phyloP scores from a whole-genome alignment of 2,888 invertebrate genomes.

The Agrochola macilenta region DNA sequence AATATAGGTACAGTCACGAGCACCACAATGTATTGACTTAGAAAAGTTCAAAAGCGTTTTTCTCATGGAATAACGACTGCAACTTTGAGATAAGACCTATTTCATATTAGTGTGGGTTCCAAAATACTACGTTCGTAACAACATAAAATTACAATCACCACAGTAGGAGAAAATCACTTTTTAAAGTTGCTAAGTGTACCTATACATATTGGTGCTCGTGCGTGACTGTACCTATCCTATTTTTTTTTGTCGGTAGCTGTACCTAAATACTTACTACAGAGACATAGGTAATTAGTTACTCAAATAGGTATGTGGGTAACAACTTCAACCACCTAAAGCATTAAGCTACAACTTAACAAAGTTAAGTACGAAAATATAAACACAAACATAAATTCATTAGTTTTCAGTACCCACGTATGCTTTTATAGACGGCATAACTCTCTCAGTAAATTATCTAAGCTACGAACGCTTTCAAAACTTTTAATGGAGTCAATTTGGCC shows the following conservation, averaged over 20 bases:
- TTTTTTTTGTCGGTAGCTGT: not conserved
- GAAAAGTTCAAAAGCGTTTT: no score
- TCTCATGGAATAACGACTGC: no score
- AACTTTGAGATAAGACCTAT: no score
- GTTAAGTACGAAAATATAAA: constrained; percentile 74
- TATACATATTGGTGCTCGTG: no score
- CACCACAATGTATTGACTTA: no score
- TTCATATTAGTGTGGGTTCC: no score
- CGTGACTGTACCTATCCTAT: not conserved
- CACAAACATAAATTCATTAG: constrained; percentile 84
- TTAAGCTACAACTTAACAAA: constrained; percentile 68
- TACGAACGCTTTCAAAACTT: constrained; percentile 89
- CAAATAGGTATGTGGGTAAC: not conserved
- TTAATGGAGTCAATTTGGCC: constrained; percentile 90
- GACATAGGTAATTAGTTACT: not conserved
- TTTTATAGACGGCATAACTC: constrained; percentile 87
- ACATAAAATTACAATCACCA: no score
- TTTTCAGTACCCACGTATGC: constrained; percentile 83
- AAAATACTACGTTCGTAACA: no score
- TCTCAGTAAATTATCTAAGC: constrained; percentile 89
- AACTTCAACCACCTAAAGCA: constrained; percentile 49
- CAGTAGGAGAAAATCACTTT: no score
- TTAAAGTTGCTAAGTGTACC: no score
- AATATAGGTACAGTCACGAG: no score
- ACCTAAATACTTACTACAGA: not conserved